Evolutionary conservation across 2,888 invertebrate genomes (phyloP).

Genomic region (Plebejus melissa): DNA sequence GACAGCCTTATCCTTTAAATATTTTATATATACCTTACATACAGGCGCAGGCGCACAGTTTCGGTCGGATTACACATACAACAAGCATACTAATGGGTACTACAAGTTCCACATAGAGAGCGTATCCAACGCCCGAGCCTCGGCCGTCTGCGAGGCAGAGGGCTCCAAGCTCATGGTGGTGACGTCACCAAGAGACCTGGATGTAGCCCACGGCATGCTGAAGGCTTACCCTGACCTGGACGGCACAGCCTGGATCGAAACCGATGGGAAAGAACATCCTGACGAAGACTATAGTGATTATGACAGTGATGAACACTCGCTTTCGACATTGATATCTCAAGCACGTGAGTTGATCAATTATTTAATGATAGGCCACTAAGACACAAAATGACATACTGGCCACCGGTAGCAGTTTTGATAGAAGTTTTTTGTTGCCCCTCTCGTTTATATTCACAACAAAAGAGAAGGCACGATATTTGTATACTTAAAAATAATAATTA

Average conservation of each 20-base stretch:
- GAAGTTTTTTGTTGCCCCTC: no score
- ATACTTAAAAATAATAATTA: no score
- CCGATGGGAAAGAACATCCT: slow-evolving; percentile 44
- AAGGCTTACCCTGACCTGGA: slow-evolving; percentile 56
- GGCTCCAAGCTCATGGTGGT: slow-evolving; percentile 50
- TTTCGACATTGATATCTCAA: neutral
- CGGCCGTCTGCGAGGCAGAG: slow-evolving; percentile 44
- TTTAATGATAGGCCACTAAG: no score
- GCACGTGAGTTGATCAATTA: neutral
- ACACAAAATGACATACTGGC: no score
- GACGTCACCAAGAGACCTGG: slow-evolving; percentile 43
- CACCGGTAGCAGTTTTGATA: no score
- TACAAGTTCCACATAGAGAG: slow-evolving; percentile 58
- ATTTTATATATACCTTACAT: neutral
- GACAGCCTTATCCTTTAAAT: no score
- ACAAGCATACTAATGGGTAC: slow-evolving; percentile 49
- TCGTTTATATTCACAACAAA: no score
- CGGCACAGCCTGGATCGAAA: slow-evolving; percentile 46
- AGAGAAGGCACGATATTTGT: no score
- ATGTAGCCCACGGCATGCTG: slow-evolving; percentile 51
- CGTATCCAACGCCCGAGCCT: slow-evolving; percentile 23
- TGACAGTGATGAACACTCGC: neutral
- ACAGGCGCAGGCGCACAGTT: slow-evolving; percentile 41
- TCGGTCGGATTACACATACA: slow-evolving; percentile 56
- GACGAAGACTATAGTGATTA: slow-evolving; percentile 32